Conservation (phyloP, 2,888 invertebrate genomes). For the Dilophus febrilis region DNA sequence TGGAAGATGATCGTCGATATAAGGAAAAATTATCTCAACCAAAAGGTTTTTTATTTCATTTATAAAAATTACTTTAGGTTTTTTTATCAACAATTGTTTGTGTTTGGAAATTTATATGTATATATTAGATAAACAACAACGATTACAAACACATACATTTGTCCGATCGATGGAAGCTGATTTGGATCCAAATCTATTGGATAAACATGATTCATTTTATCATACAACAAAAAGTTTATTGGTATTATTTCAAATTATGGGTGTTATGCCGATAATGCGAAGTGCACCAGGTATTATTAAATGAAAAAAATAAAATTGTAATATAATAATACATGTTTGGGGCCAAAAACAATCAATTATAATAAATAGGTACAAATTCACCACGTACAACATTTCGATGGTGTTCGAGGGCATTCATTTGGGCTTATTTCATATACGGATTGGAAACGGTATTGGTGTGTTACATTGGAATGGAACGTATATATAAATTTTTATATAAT, state of each 20-base stretch:
- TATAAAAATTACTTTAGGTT: neutral
- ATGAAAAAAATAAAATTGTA: no score
- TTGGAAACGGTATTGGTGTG: constrained; percentile 41
- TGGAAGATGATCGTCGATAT: constrained; percentile 25
- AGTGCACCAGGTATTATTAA: constrained; percentile 37
- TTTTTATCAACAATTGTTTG: neutral
- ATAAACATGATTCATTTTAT: constrained; percentile 52
- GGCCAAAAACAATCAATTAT: no score
- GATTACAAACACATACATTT: constrained; percentile 20
- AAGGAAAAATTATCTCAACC: constrained; percentile 19
- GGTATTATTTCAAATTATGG: constrained; percentile 57
- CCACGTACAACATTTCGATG: constrained; percentile 41
- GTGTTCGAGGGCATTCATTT: constrained; percentile 47
- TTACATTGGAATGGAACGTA: constrained; percentile 35
- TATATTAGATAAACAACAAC: constrained; percentile 1
- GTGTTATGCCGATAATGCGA: constrained; percentile 54
- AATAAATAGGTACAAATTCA: constrained; percentile 27
- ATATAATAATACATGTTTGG: no score
- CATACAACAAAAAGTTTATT: constrained; percentile 50
- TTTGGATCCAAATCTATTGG: constrained; percentile 39
- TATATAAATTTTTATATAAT: constrained; percentile 36
- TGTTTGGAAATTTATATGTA: neutral
- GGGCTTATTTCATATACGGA: constrained; percentile 46
- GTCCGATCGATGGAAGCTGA: constrained; percentile 31
- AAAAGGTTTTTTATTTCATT: constrained; percentile 1